These are phyloP conservation scores for Sinocyclocheilus grahami DNA, from an alignment of 2,113 vertebrate genomes.

Conservation along the genomic window DNA sequence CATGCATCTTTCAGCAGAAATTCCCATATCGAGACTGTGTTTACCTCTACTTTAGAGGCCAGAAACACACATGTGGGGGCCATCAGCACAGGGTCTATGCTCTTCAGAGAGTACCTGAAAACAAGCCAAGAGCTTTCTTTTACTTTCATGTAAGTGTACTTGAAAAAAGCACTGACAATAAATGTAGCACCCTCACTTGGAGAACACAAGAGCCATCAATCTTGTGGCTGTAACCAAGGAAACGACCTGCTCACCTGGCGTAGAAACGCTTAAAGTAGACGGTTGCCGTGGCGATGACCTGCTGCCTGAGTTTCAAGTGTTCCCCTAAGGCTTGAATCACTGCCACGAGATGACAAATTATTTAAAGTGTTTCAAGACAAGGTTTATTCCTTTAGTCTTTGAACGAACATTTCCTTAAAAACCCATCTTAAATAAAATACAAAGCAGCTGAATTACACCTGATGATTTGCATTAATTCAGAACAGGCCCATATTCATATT, in stretches of 20 bases:
- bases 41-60: constrained; percentile 99
- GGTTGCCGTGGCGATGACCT: constrained; percentile 98
- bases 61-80: constrained; percentile 99
- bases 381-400: neutral
- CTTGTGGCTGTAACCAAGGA: neutral
- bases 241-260: constrained; percentile 82
- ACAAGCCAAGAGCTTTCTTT: neutral
- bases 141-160: neutral
- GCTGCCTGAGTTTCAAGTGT: constrained; percentile 98
- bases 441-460: neutral
- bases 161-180: neutral
- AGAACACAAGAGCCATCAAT: neutral
- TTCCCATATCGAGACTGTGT: neutral
- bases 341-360: constrained; percentile 54
- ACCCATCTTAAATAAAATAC: too few relatives aligned
- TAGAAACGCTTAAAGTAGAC: constrained; percentile 99
- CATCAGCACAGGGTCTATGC: constrained; percentile 99
- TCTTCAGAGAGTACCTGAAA: constrained; percentile 96
- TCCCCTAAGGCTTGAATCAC: constrained; percentile 99
- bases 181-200: too few relatives aligned
- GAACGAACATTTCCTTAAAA: neutral
- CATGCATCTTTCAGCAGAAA: neutral
- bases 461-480: neutral
- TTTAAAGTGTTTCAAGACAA: neutral
- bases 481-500: neutral